These are phyloP conservation scores for Phengaris alcon DNA, from an alignment of 2,888 invertebrate genomes.

Conservation along the genomic window DNA sequence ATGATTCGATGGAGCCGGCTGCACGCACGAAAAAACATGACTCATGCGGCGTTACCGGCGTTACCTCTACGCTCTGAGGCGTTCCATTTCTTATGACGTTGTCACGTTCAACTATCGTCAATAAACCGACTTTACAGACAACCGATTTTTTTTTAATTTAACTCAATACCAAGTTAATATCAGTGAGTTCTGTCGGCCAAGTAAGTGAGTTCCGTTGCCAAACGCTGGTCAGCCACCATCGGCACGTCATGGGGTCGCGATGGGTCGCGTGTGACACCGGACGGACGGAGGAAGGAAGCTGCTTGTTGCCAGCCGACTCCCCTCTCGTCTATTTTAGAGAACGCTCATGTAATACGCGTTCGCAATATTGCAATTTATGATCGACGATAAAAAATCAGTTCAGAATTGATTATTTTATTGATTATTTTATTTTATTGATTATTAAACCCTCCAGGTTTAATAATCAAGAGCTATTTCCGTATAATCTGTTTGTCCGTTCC, in stretches of 20 bases:
- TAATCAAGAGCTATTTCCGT: neutral
- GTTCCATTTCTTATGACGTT: no score
- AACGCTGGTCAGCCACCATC: conserved; percentile 45
- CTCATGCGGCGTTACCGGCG: no score
- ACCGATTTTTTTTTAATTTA: no score
- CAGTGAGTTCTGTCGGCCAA: neutral
- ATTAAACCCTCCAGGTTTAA: no score
- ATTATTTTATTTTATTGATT: no score
- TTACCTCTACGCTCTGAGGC: no score
- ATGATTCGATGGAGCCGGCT: no score
- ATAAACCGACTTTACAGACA: no score
- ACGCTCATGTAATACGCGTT: conserved; percentile 63
- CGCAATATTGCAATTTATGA: conserved; percentile 38
- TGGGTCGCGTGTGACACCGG: conserved; percentile 73
- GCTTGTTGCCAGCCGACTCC: conserved; percentile 74
- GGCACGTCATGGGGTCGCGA: conserved; percentile 40
- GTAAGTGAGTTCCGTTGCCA: neutral
- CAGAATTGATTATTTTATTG: no score
- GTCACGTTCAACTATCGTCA: no score
- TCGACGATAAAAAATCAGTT: neutral
- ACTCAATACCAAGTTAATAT: no score
- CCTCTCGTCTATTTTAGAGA: conserved; percentile 77
- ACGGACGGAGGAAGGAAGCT: conserved; percentile 78
- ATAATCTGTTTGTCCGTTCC: neutral
- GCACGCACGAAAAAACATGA: no score